Evolutionary conservation across 2,113 vertebrate genomes (phyloP), one percentile per base, ranked within the genome.

Genomic region (Willisornis vidua): DNA sequence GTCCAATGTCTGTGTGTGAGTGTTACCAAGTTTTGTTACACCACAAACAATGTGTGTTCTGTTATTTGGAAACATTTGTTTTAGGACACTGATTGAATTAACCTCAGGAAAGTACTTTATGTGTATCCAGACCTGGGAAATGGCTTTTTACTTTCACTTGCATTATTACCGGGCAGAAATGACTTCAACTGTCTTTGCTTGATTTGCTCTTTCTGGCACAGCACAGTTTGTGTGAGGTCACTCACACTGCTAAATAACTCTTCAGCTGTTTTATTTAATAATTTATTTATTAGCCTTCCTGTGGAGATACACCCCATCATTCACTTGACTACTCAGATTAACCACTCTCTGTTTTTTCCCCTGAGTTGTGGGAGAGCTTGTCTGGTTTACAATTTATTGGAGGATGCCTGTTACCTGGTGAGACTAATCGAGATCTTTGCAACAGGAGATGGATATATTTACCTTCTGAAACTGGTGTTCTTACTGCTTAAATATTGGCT

Each of bases 11-110:
- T 62, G 9, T 22, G 18, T 22, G 43, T 67, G 41, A 1, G 0
- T 26, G 0, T 62, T 31, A 12, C 0, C 0, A 29, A 39, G 25
- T 22, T 68, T 61, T 52, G 6, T 12, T 45, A 37, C 24, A 7
- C 10, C 52, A 22, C 41, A 24, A 14, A 26, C 39, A 66, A 5
- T 14, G 17, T 24, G 12, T 0, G 1, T 72, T 11, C 25, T 91
- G 39, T 31, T 78, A 8, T 31, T 71, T 66, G 48, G 66, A 71
- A 90, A 12, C 57, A 46, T 24, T 51, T 87, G 28, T 0, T 72
- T 76, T 7, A 72, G 67, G 51, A 31, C 39, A 65, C 24, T 24
- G 59, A 57, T 29, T 82, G 66, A 80, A 57, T 72, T 79, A 18
- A 76, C 19, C 45, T 57, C 12, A 52, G 58, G 43, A 65, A 67